Conservation (phyloP, 2,797 vertebrate species). For the Eulemur albifrons region DNA sequence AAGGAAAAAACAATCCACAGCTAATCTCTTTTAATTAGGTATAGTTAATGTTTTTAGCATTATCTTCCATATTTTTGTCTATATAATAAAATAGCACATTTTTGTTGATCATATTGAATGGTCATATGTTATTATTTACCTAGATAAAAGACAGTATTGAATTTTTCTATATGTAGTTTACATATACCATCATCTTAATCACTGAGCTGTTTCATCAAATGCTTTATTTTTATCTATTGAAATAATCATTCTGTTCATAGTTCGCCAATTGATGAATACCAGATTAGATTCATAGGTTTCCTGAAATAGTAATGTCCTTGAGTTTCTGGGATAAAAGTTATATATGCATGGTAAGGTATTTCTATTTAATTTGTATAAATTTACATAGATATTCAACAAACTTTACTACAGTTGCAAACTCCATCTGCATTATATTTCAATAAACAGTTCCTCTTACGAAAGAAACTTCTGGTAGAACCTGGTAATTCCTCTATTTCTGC, state of each 20-base stretch:
- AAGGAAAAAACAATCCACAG: too few relatives aligned
- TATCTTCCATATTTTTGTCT: neutral
- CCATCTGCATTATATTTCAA: neutral
- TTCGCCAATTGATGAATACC: neutral
- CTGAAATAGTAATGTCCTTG: neutral
- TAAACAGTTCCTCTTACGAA: neutral
- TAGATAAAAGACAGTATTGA: neutral
- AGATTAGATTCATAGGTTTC: neutral
- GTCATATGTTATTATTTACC: neutral
- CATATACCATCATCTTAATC: neutral
- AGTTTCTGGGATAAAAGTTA: neutral
- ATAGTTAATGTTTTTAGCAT: too few relatives aligned
- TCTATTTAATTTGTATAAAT: neutral
- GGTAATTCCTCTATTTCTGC: neutral
- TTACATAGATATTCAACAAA: neutral
- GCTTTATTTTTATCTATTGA: neutral
- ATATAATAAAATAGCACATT: neutral
- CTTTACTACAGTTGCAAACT: neutral
- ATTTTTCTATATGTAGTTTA: neutral
- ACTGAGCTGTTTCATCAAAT: neutral
- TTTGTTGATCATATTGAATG: neutral
- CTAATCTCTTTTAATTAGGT: too few relatives aligned
- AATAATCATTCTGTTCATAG: neutral
- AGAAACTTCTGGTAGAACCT: neutral
- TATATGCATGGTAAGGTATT: neutral